These are phyloP conservation scores for Morus bassanus DNA, from an alignment of 2,797 vertebrate genomes.

Conservation along the genomic window DNA sequence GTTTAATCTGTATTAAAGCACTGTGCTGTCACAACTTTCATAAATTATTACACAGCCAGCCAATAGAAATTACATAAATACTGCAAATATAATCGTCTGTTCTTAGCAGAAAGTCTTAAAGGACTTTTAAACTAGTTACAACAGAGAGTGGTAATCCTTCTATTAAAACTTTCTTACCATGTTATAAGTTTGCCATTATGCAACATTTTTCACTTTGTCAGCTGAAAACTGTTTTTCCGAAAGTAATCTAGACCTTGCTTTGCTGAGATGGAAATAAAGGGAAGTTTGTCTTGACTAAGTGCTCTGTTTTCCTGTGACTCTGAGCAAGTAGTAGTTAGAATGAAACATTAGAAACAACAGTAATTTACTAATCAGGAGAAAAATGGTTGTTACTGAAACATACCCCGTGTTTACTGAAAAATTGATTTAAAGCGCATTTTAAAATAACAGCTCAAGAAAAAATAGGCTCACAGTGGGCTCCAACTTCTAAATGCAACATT, in stretches of 20 bases:
- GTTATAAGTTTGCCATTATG: constrained; percentile 35
- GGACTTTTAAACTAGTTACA: constrained; percentile 62
- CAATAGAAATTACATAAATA: constrained; percentile 64
- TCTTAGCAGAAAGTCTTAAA: constrained; percentile 48
- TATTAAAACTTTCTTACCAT: constrained; percentile 62
- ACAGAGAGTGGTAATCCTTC: constrained; percentile 58
- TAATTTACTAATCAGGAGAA: constrained; percentile 68
- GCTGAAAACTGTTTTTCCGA: constrained; percentile 59
- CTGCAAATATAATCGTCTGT: constrained; percentile 46
- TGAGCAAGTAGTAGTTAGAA: constrained; percentile 44
- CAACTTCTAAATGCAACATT: constrained; percentile 48
- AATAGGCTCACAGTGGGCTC: neutral
- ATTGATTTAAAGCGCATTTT: constrained; percentile 27
- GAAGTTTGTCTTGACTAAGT: constrained; percentile 60
- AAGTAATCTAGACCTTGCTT: constrained; percentile 54
- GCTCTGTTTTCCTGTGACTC: constrained; percentile 45
- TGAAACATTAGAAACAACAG: constrained; percentile 41
- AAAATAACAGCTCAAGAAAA: constrained; percentile 40
- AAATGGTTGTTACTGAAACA: constrained; percentile 42
- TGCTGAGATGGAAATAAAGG: constrained; percentile 59
- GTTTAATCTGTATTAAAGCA: constrained; percentile 56
- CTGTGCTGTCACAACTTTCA: constrained; percentile 48
- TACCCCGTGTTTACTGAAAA: constrained; percentile 34
- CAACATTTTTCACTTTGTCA: constrained; percentile 68
- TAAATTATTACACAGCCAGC: constrained; percentile 53